Base-by-base conservation (phyloP, 2,797 vertebrate species). In the Leontopithecus rosalia region DNA sequence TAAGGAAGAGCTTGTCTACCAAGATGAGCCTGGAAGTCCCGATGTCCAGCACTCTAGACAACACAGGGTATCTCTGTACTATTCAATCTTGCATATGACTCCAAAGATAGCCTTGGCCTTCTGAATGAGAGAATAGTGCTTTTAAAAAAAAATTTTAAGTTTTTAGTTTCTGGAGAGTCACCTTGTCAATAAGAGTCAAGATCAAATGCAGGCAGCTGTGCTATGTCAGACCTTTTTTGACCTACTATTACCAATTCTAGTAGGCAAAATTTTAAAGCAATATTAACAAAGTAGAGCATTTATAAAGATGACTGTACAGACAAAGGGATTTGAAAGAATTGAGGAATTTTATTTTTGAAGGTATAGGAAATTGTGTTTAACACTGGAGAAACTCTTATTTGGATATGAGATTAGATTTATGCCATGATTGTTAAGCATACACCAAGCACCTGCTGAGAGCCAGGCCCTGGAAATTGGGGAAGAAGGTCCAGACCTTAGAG, bases 311-410 rank as follows among this genome's bases (percentile, higher is more conserved):
- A 15, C 36, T 50, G 4, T n/a, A 22, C 20, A 26, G 10, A 57
- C 26, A 43, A 61, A 24, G 8, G 33, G 17, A 46, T 79, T 43
- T 36, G 30, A 77, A 79, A 83, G 30, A 88, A 72, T 10, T 39
- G 5, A 50, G 73, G 82, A 43, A 61, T 88, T 30, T 9, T 36
- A 17, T 70, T 76, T 72, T 81, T 57, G 76, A 94, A 94, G 19
- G 39, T n/a, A 64, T 8, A 77, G 28, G 30, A 70, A 61, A 57
- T 57, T 75, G 15, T 75, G 19, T 95, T 85, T 48, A 89, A 57
- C 70, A 46, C 26, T 89, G 70, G n/a, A 70, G 73, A 36, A 58
- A 7, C 11, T 92, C 33, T 79, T 70, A 22, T 70, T 7, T 58
- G 2, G 36, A 20, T 84, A 13, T 43, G 33, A 58, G 36, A 41